Evolutionary conservation across 2,797 vertebrate genomes (phyloP).

Genomic region (Sebastes vulpes): DNA sequence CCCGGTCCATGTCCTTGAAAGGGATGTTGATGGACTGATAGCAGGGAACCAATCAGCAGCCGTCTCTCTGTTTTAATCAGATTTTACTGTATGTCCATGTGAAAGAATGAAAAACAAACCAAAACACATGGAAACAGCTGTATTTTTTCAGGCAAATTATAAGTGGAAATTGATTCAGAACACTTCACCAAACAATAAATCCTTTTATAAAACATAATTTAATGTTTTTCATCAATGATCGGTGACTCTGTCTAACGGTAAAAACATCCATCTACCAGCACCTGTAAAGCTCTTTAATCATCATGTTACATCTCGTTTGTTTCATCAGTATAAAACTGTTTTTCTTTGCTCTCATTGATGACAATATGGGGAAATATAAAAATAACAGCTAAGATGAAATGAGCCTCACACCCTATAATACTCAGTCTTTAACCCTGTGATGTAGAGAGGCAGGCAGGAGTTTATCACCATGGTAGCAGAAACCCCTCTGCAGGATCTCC

Average conservation of each 20-base stretch:
- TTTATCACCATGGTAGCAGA: neutral
- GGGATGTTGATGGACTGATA: neutral
- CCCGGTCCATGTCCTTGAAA: conserved; percentile 6
- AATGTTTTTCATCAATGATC: neutral
- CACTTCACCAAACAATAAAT: neutral
- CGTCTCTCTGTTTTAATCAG: neutral
- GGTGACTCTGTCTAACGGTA: too few species aligned
- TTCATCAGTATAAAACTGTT: neutral
- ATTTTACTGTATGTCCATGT: neutral
- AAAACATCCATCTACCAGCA: too few species aligned
- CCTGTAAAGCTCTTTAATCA: too few species aligned
- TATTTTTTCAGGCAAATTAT: neutral
- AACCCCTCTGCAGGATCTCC: neutral
- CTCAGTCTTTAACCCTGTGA: too few species aligned
- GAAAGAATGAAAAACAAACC: neutral
- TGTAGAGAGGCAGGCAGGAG: neutral
- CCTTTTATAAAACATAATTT: neutral
- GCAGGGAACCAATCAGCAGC: neutral
- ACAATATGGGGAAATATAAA: neutral
- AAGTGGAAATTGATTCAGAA: neutral
- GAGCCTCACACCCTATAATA: too few species aligned
- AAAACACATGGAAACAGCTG: neutral
- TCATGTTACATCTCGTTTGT: neutral
- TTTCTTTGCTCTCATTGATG: neutral
- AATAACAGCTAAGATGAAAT: neutral